Base-by-base conservation (phyloP, 1,140 invertebrate genomes). In the Nymphalis io region DNA sequence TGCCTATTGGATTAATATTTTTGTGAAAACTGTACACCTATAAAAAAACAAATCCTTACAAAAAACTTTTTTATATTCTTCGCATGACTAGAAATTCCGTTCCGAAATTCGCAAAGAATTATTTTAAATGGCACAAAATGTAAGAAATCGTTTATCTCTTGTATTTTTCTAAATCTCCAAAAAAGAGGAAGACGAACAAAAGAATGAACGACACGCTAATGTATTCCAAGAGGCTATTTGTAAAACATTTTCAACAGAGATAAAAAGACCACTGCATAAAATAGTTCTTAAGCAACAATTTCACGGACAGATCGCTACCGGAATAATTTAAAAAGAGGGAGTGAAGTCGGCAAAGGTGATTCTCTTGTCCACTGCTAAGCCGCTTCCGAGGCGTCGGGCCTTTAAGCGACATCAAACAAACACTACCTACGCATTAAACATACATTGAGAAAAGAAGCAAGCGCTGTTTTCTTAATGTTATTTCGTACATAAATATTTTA, bases 401-500 rank as follows among this genome's bases (percentile, higher is more conserved):
- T 80, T 80, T 76, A 75, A 80, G 69, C 60, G 68, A 88, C 82
- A 88, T 89, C 87, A 88, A 89, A 87, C 76, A 82, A 70, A 81
- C 78, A 81, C 79, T 78, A 83, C 78, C 76, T 77, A 79, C 79
- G 73, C 82, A 88, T 87, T 86, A 88, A 88, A 88, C 84, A 90
- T 87, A 89, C 88, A 84, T 85, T 78, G 76, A 68, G 72, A 61
- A 72, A 80, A 82, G 77, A 82, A 79, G 77, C 72, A 79, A 82
- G 73, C 79, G 65, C 55, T 74, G 79, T 83, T 87, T 83, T 83
- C 84, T 87, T 88, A 88, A 89, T 85, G 83, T 83, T 83, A 79
- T 88, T 87, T 82, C 68, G 75, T 80, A 76, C 78, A 86, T 88
- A 83, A 87, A 90, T 90, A 87, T 87, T 89, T 83, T 76, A 87